Evolutionary conservation across 1,140 invertebrate genomes (phyloP).

Genomic region (Pentalonia nigronervosa): DNA sequence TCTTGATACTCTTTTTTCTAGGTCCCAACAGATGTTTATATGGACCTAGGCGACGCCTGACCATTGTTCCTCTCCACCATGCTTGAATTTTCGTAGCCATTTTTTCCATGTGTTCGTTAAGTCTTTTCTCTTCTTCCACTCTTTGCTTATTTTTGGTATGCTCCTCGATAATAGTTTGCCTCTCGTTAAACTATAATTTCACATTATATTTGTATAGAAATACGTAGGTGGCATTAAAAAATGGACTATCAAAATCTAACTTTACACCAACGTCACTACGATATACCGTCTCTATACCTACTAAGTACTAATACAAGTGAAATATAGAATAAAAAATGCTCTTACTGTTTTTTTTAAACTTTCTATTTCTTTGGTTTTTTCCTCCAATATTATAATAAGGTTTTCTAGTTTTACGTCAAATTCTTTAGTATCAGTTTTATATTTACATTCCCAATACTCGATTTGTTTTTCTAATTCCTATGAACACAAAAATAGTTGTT

Average conservation of each 20-base stretch:
- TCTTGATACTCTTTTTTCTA: constrained; percentile 53
- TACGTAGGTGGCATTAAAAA: not conserved
- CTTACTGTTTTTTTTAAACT: constrained; percentile 54
- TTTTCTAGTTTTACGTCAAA: constrained; percentile 32
- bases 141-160: constrained; percentile 53
- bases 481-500: not conserved
- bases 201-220: not conserved
- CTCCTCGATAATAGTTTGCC: constrained; percentile 59
- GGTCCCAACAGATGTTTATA: constrained; percentile 64
- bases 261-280: not conserved
- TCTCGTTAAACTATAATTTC: constrained; percentile 55
- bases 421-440: constrained; percentile 35
- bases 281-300: not conserved
- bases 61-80: constrained; percentile 77
- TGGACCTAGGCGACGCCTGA: constrained; percentile 70
- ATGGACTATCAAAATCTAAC: not conserved
- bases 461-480: constrained; percentile 59
- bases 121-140: constrained; percentile 56
- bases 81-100: constrained; percentile 69
- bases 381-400: not conserved
- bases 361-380: constrained; percentile 41
- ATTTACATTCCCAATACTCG: constrained; percentile 54
- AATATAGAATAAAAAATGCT: not conserved
- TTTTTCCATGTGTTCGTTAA: constrained; percentile 47
- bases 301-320: not conserved